Base-by-base conservation (phyloP, 2,888 invertebrate species). In the Cantharis lateralis region DNA sequence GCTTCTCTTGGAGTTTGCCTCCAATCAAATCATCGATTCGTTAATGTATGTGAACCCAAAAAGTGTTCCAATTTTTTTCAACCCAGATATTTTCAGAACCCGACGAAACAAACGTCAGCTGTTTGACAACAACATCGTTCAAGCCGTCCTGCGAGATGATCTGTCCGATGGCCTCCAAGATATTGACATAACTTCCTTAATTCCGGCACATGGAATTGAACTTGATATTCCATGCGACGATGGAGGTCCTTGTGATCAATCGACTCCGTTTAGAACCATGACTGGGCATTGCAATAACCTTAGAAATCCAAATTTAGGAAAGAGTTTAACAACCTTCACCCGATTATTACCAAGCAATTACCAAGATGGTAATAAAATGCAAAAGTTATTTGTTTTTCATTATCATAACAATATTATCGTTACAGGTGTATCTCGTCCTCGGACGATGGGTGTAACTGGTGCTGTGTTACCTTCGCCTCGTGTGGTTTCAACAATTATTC, bases 241-340 rank as follows among this genome's bases (percentile, higher is more conserved):
- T 74, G 90, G 89, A 0, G 90, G 92, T 0, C 90, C 93, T 2
- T 96, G 96, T 84, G 94, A 96, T 82, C 90, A 93, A 9, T 92
- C 90, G 61, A 91, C 89, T 5, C 94, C 93, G 0, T 95, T 93
- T 88, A 90, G 95, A 82, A 93, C 94, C 0, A 91, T 94, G 78
- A 94, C 95, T 0, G 97, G 97, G 0, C 94, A 95, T 83, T 97
- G 97, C 85, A 97, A 97, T 84, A 97, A 97, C 85, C 87, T 97
- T 70, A 91, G 94, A 32, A 95, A 95, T 84, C 96, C 96, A 0
- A 92, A 91, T 75, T 91, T 95, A 84, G 97, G 96, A 15, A 95
- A 95, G 85, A 94, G 96, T 82, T 89, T 97, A 84, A 95, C 96
- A 0, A 95, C 95, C 0, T 96, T 97, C 85, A 94, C 95, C 0